Base-by-base conservation (phyloP, 2,113 vertebrate species). In the Amphiprion ocellaris region DNA sequence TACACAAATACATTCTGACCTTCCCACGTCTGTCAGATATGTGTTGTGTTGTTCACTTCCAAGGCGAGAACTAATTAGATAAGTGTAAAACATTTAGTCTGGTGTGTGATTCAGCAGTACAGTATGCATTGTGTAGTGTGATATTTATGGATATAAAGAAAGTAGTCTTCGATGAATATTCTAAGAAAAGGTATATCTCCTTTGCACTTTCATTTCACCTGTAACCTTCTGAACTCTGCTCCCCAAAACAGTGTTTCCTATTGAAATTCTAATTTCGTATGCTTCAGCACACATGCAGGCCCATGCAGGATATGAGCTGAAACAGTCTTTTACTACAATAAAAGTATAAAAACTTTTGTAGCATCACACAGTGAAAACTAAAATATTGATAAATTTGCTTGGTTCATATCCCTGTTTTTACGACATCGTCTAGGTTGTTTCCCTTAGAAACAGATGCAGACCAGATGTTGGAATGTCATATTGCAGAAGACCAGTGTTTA, bases 1-100 rank as follows among this genome's bases (percentile, higher is more conserved):
- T 44, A 37, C 71, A 75, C 84, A 77, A 82, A 90, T 71, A 81
- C 33, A 82, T 61, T 81, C 30, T 84, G 84, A 91, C 82, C 84
- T 91, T 86, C 54, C 50, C 2, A 21, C 64, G 21, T 55, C 47
- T 69, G 61, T 83, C 74, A 85, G 39, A 83, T 81, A 70, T 62
- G 59, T 53, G 24, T 52, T 66, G 63, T 28, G 82, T 61, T 74
- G 78, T 44, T 89, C 28, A 50, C 41, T 77, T 74, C 75, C 81
- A 91, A 89, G 81, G 84, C 87, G 67, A 87, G 10, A 79, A 24
- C 33, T 73, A 74, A 84, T 82, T 70, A 84, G 66, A 68, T 67
- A 41, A 11, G 67, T 61, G 53, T 60, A n/a, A 78, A 85, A 77
- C 74, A 80, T 73, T 55, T 69, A 50, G 60, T 74, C 44, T 68